Conservation (phyloP, 2,888 invertebrate species). For the Mesorhabditis spiculigera region DNA sequence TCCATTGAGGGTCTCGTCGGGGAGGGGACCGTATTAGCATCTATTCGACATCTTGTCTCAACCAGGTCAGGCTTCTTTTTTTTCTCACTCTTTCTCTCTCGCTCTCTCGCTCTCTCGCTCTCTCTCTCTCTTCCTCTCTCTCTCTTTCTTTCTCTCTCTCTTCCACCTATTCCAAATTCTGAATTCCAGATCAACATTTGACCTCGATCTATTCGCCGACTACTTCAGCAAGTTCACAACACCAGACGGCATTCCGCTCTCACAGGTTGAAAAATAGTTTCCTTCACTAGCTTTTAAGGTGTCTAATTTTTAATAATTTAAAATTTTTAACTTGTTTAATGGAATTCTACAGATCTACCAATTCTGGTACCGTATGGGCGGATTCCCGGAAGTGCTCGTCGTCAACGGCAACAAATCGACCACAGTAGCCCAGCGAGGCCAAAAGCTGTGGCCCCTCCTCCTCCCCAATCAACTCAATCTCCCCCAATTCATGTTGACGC, state of each 20-base stretch:
- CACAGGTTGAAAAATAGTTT: not conserved
- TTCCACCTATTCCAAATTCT: not conserved
- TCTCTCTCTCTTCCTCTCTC: not conserved
- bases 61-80: not conserved
- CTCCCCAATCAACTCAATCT: not conserved
- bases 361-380: slow-evolving; percentile 35
- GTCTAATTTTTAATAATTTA: no score
- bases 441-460: slow-evolving; percentile 26
- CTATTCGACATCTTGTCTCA: slow-evolving; percentile 20
- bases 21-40: slow-evolving; percentile 37
- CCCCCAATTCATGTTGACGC: slow-evolving; percentile 31
- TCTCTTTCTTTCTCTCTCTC: not conserved
- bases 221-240: not conserved
- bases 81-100: no score
- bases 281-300: no score
- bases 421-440: slow-evolving; percentile 23
- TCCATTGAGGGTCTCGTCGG: slow-evolving; percentile 45
- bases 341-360: slow-evolving; percentile 26
- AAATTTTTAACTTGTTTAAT: not conserved
- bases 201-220: not conserved
- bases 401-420: slow-evolving; percentile 26
- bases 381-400: slow-evolving; percentile 33
- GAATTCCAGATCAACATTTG: not conserved
- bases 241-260: not conserved
- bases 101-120: not conserved